phyloP scores from a whole-genome alignment of 2,888 invertebrate genomes.

The Lepidochrysops patricia region DNA sequence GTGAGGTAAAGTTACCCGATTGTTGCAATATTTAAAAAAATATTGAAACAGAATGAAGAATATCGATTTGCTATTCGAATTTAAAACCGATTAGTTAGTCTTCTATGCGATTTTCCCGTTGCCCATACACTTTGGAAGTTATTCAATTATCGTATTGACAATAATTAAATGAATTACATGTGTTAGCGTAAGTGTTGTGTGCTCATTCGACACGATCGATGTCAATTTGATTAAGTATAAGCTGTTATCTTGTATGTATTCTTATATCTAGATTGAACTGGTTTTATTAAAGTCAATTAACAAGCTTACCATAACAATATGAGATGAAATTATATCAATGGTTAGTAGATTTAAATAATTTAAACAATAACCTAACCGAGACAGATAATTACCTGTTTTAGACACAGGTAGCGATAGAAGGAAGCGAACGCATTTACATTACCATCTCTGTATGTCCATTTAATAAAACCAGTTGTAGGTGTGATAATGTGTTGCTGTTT shows the following conservation, averaged over 20 bases:
- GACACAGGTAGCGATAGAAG: no score
- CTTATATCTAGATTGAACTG: neutral
- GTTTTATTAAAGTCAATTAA: neutral
- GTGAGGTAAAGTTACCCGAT: neutral
- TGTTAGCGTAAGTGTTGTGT: slow-evolving; percentile 27
- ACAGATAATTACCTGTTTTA: no score
- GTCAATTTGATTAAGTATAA: slow-evolving; percentile 12
- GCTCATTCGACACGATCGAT: slow-evolving; percentile 11
- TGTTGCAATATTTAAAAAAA: neutral
- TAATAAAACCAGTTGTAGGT: neutral
- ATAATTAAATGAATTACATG: slow-evolving; percentile 33
- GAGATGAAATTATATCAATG: neutral
- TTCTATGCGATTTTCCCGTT: neutral
- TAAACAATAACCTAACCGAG: no score
- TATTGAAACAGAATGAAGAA: no score
- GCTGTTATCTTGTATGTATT: slow-evolving; percentile 14
- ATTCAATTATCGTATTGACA: slow-evolving; percentile 38
- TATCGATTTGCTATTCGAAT: neutral
- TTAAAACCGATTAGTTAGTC: neutral
- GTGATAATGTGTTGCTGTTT: neutral
- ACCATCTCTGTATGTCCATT: neutral
- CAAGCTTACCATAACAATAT: neutral
- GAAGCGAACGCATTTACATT: no score
- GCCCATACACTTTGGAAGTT: slow-evolving; percentile 19
- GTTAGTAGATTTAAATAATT: no score